Evolutionary conservation across 2,113 vertebrate species (phyloP).

Genomic region (Corvus moneduloides): DNA sequence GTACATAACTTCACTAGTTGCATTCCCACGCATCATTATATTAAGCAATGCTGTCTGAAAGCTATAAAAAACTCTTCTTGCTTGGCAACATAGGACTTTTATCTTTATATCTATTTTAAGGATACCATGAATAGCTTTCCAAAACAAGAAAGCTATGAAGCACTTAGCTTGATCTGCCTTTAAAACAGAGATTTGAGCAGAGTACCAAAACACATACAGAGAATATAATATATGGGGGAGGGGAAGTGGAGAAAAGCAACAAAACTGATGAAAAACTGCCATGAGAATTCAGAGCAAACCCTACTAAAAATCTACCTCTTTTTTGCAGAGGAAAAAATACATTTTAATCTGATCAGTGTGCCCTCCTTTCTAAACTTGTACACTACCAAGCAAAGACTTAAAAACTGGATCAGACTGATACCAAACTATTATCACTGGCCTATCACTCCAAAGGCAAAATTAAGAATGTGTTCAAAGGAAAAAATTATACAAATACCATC

Average conservation of each 20-base stretch:
- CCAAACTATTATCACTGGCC: not conserved
- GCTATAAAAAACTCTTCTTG: conserved; percentile 28
- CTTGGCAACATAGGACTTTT: not conserved
- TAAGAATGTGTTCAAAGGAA: not conserved
- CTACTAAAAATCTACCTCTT: not conserved
- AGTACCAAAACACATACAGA: not conserved
- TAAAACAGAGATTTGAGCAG: not conserved
- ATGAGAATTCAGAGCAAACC: not conserved
- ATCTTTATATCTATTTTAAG: not conserved
- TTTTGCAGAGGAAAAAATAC: not conserved
- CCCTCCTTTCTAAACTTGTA: not conserved
- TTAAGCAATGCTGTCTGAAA: conserved; percentile 37
- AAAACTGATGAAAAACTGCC: not conserved
- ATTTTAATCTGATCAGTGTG: not conserved
- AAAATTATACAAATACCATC: not conserved
- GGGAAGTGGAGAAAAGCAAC: not conserved
- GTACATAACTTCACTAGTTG: not conserved
- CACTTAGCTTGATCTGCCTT: not conserved
- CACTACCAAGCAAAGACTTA: not conserved
- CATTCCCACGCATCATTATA: conserved; percentile 44
- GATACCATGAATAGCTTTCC: not conserved
- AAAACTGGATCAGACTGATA: not conserved
- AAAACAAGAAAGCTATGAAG: not conserved
- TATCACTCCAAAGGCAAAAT: not conserved
- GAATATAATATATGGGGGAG: not conserved